These are phyloP conservation scores for Neotoxoptera formosana DNA, from an alignment of 1,140 invertebrate species.

Conservation along the genomic window DNA sequence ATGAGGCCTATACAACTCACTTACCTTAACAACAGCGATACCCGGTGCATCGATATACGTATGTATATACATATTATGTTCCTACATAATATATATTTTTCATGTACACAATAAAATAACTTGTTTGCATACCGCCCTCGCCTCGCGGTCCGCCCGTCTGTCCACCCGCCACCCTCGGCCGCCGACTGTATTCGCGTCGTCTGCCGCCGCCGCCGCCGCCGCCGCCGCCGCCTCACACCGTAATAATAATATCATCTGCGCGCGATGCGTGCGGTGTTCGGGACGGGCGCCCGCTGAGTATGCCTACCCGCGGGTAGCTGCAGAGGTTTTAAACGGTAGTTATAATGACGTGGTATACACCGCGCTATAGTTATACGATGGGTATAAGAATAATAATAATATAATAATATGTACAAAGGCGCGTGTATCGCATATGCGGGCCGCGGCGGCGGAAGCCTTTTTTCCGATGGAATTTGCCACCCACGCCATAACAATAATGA, in stretches of 20 bases:
- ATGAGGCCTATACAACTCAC: background rate
- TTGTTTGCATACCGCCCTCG: background rate
- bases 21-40: background rate
- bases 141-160: background rate
- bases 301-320: background rate
- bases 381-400: too few relatives aligned
- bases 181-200: background rate
- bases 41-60: background rate
- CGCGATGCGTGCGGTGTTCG: background rate
- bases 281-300: background rate
- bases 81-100: background rate
- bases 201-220: too few relatives aligned
- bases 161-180: background rate
- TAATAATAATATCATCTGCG: background rate
- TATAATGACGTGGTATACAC: background rate
- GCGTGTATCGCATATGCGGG: background rate
- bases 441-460: constrained; percentile 22
- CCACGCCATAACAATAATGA: background rate
- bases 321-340: constrained; percentile 17
- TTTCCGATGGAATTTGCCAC: constrained; percentile 28
- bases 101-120: background rate
- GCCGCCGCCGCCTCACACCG: background rate
- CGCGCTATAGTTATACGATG: too few relatives aligned
- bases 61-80: background rate
- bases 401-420: background rate